These are phyloP conservation scores for Bubo bubo DNA, from an alignment of 2,113 vertebrate species.

Conservation along the genomic window DNA sequence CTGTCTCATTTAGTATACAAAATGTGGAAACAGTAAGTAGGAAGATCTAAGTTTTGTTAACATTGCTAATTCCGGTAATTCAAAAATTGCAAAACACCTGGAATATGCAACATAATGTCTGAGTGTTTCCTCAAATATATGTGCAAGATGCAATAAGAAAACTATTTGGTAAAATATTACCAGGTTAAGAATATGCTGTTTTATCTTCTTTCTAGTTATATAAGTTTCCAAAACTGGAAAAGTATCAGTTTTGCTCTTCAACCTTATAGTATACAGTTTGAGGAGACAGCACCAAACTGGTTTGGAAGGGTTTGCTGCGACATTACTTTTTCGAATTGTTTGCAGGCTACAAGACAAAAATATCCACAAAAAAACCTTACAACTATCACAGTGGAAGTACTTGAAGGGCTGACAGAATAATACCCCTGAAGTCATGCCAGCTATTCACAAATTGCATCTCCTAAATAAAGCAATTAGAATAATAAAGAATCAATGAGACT, in stretches of 20 bases:
- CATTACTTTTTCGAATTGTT: background rate
- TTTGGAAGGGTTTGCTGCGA: background rate
- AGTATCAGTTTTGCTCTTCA: background rate
- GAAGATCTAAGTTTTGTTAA: background rate
- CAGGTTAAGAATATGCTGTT: background rate
- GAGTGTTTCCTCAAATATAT: background rate
- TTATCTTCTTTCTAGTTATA: background rate
- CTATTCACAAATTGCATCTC: background rate
- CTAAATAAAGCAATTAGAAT: slow-evolving; percentile 18
- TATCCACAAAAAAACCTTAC: background rate
- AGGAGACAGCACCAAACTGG: background rate
- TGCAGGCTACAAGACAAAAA: background rate
- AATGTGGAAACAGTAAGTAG: background rate
- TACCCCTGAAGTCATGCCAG: background rate
- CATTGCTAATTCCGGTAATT: background rate
- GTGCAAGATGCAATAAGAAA: background rate
- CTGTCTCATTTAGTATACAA: background rate
- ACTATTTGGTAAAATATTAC: background rate
- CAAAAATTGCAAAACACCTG: background rate
- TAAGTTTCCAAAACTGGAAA: background rate
- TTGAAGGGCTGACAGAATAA: background rate
- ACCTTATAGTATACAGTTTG: background rate
- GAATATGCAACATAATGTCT: background rate
- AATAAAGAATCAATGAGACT: background rate
- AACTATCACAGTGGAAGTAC: background rate